A percentile compares a stretch with the other conserved stretches of the same genome.
These are phyloP conservation scores for Stigmatopora nigra DNA, from an alignment of 2,113 vertebrate genomes.

Conservation along the genomic window DNA sequence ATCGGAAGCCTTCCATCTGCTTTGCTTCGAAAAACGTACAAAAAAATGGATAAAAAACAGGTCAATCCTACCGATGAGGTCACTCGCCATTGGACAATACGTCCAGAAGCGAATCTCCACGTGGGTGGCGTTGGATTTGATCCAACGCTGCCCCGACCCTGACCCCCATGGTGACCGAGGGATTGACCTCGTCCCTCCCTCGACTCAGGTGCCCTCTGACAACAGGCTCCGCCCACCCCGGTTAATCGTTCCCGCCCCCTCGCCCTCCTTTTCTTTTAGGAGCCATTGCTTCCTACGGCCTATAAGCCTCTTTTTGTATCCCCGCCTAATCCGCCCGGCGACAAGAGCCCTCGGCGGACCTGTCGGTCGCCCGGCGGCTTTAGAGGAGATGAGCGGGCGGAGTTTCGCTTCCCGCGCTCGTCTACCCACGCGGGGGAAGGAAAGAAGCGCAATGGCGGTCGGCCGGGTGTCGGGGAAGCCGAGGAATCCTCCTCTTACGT, in stretches of 20 bases:
- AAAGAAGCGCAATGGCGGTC: slow-evolving; percentile 9
- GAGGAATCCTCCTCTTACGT: slow-evolving; percentile 51
- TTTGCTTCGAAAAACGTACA: background rate
- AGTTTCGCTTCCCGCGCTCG: background rate
- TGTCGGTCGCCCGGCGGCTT: slow-evolving; percentile 61
- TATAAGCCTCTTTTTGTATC: slow-evolving; percentile 68
- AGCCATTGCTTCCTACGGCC: slow-evolving; percentile 59
- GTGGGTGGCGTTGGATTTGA: slow-evolving; percentile 48
- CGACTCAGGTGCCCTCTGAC: slow-evolving; percentile 45
- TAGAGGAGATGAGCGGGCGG: slow-evolving; percentile 45
- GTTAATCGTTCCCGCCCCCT: slow-evolving; percentile 23
- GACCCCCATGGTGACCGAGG: slow-evolving; percentile 50
- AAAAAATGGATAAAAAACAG: background rate
- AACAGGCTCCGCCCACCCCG: slow-evolving; percentile 11
- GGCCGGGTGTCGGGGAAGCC: slow-evolving; percentile 38
- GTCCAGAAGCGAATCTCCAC: background rate
- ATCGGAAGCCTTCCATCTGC: background rate
- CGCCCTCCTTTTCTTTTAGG: slow-evolving; percentile 29
- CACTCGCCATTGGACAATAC: background rate
- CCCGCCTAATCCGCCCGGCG: slow-evolving; percentile 60
- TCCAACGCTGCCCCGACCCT: slow-evolving; percentile 44
- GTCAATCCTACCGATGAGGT: background rate
- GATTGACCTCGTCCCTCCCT: slow-evolving; percentile 43
- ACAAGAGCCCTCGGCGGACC: slow-evolving; percentile 62
- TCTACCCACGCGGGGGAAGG: slow-evolving; percentile 8